Evolutionary conservation across 2,797 vertebrate genomes (phyloP).

Genomic region (Eurystomus glaucurus): DNA sequence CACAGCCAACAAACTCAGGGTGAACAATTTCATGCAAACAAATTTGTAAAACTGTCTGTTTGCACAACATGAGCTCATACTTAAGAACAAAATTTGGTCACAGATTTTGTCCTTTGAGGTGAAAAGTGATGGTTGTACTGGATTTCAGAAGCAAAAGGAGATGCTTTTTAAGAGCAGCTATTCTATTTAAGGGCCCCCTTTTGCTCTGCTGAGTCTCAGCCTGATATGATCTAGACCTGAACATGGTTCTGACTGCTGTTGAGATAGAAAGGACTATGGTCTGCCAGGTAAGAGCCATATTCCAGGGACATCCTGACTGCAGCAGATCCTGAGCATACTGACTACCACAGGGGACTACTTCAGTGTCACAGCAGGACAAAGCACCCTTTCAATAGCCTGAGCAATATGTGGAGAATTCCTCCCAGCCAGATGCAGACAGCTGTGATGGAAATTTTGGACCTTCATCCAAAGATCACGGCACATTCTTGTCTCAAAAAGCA

Average conservation of each 20-base stretch:
- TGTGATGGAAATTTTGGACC: neutral
- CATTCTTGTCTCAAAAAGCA: neutral
- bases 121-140: neutral
- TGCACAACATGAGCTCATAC: neutral
- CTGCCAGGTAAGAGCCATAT: neutral
- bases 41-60: neutral
- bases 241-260: neutral
- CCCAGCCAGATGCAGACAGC: neutral
- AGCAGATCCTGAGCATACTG: neutral
- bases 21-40: neutral
- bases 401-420: neutral
- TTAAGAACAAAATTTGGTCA: neutral
- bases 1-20: neutral
- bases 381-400: neutral
- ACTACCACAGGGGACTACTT: rapidly evolving
- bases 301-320: neutral
- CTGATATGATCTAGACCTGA: neutral
- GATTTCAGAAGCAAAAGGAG: neutral
- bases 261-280: neutral
- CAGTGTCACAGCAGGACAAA: neutral
- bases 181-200: neutral
- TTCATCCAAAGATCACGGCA: neutral
- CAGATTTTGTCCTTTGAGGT: neutral
- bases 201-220: neutral
- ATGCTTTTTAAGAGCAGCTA: neutral